Evolutionary conservation across 2,113 vertebrate species (phyloP).

Genomic region (Vireo altiloquus): DNA sequence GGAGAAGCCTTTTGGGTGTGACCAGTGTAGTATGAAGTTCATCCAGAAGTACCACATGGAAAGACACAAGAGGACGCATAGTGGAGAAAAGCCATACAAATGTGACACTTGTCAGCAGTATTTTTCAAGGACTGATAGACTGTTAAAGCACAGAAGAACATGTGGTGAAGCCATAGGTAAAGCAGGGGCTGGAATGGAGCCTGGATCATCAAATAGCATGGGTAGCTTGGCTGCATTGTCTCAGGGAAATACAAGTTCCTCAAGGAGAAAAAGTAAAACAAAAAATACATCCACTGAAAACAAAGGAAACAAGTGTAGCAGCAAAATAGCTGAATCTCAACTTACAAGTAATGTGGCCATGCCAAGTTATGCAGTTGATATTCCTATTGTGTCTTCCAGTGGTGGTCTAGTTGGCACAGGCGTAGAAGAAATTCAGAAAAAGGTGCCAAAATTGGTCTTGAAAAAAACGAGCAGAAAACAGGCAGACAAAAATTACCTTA

Average conservation of each 20-base stretch:
- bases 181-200: slow-evolving; percentile 82
- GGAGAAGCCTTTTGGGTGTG: slow-evolving; percentile 97
- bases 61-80: slow-evolving; percentile 97
- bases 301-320: slow-evolving; percentile 85
- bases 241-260: slow-evolving; percentile 94
- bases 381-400: slow-evolving; percentile 82
- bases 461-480: slow-evolving; percentile 90
- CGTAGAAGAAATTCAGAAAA: slow-evolving; percentile 82
- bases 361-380: slow-evolving; percentile 88
- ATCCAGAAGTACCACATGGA: slow-evolving; percentile 99
- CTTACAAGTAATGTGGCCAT: slow-evolving; percentile 78
- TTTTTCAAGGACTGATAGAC: slow-evolving; percentile 98
- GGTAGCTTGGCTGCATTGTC: slow-evolving; percentile 84
- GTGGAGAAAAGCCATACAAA: slow-evolving; percentile 99
- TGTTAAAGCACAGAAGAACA: slow-evolving; percentile 99
- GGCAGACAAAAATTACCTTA: slow-evolving; percentile 85
- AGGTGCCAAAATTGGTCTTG: slow-evolving; percentile 89
- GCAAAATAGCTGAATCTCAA: slow-evolving; percentile 80
- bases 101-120: slow-evolving; percentile 99
- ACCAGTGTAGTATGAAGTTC: slow-evolving; percentile 99
- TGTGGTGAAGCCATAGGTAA: slow-evolving; percentile 98
- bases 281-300: slow-evolving; percentile 82
- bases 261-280: slow-evolving; percentile 91
- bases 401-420: slow-evolving; percentile 80
- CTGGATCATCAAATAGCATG: slow-evolving; percentile 82